phyloP scores from a whole-genome alignment of 2,113 vertebrate species.

The Hippocampus abdominalis region DNA sequence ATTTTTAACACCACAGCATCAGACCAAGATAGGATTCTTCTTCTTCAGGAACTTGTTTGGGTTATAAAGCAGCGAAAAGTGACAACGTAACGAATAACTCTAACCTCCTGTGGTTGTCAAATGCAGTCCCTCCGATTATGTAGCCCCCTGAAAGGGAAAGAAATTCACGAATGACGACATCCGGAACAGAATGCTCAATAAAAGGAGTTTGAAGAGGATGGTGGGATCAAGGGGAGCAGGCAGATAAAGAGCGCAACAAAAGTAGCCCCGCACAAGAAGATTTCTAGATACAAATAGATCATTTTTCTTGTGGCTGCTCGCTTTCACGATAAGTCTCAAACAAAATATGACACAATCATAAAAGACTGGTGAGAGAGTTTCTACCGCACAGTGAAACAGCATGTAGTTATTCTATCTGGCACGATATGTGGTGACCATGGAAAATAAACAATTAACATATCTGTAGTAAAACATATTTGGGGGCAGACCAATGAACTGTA shows the following conservation, averaged over 20 bases:
- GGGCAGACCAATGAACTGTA: too few relatives aligned
- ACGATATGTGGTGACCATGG: too few relatives aligned
- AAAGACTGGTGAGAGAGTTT: too few relatives aligned
- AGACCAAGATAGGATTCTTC: constrained; percentile 34
- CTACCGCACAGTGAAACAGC: too few relatives aligned
- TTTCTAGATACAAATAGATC: not conserved
- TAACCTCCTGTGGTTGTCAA: constrained; percentile 5
- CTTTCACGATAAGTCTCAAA: not conserved
- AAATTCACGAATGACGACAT: constrained; percentile 25
- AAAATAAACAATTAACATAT: too few relatives aligned
- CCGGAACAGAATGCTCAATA: constrained; percentile 6
- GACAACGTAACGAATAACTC: constrained; percentile 8
- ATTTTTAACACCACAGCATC: not conserved
- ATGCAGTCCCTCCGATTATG: constrained; percentile 8
- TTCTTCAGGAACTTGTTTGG: constrained; percentile 13
- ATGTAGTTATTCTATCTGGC: too few relatives aligned
- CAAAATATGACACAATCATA: not conserved
- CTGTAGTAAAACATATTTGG: too few relatives aligned
- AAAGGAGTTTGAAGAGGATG: constrained; percentile 3
- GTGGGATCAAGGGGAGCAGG: not conserved
- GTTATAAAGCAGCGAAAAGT: not conserved
- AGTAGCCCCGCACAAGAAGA: not conserved
- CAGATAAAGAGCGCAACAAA: not conserved
- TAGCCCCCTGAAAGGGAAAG: constrained; percentile 21
- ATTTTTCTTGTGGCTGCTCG: not conserved